These are phyloP conservation scores for Sebastes aleutianus DNA, from an alignment of 2,797 vertebrate species.

Conservation along the genomic window DNA sequence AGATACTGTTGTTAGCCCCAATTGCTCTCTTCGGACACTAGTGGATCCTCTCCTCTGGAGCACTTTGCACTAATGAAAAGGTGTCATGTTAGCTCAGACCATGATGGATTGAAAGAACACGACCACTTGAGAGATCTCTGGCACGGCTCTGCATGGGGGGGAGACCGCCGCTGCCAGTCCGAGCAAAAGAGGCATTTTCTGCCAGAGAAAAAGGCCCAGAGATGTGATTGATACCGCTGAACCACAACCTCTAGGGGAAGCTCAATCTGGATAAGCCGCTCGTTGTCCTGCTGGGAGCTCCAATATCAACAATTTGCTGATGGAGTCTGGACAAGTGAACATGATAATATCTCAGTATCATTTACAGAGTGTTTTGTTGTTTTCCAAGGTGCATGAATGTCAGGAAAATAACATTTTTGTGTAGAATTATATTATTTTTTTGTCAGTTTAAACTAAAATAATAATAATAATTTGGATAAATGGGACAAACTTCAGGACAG, in stretches of 20 bases:
- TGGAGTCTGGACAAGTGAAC: slow-evolving; percentile 28
- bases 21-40: slow-evolving; percentile 9
- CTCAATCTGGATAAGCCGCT: slow-evolving; percentile 56
- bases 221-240: slow-evolving; percentile 73
- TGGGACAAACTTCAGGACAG: background rate
- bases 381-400: background rate
- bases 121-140: slow-evolving; percentile 61
- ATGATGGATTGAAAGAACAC: slow-evolving; percentile 71
- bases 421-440: background rate
- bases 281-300: slow-evolving; percentile 22
- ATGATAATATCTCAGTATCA: slow-evolving; percentile 25
- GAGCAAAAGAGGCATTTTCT: slow-evolving; percentile 16
- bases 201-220: slow-evolving; percentile 49
- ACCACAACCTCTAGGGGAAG: slow-evolving; percentile 49
- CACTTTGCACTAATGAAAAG: slow-evolving; percentile 77
- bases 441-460: background rate
- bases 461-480: background rate
- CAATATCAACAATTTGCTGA: slow-evolving; percentile 59
- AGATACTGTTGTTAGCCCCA: slow-evolving; percentile 13
- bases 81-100: slow-evolving; percentile 49
- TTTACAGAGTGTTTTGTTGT: background rate
- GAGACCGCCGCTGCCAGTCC: slow-evolving; percentile 19
- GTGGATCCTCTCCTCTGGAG: slow-evolving; percentile 25
- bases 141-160: slow-evolving; percentile 16
- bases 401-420: background rate